Percentiles rank a stretch among this genome's conserved stretches.
phyloP scores from a whole-genome alignment of 2,797 vertebrate genomes.

The Gallirallus australis region DNA sequence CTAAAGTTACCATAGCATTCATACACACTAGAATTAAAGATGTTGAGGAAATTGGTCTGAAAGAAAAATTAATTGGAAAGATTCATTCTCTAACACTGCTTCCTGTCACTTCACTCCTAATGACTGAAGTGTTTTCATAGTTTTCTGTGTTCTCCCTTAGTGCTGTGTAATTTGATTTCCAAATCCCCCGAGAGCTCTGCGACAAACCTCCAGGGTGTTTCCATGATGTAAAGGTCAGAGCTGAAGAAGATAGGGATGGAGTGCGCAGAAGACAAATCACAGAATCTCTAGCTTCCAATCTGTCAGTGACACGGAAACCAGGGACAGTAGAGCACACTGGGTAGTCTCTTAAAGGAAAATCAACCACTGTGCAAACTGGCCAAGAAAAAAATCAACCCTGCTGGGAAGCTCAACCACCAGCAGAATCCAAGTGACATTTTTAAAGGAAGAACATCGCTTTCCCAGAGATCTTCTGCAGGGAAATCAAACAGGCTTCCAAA shows the following conservation, averaged over 20 bases:
- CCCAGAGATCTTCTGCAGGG: background rate
- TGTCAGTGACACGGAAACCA: background rate
- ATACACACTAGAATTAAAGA: background rate
- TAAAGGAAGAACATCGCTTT: background rate
- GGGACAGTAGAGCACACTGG: background rate
- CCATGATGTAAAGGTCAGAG: constrained; percentile 31
- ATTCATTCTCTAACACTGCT: background rate
- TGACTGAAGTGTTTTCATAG: constrained; percentile 39
- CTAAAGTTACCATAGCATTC: background rate
- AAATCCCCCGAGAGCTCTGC: background rate
- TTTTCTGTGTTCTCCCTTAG: constrained; percentile 1
- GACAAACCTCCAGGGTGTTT: constrained; percentile 37
- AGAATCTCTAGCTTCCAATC: background rate
- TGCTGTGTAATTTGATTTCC: constrained; percentile 12
- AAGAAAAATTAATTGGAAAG: constrained; percentile 42
- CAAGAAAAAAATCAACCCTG: background rate
- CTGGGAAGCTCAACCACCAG: background rate
- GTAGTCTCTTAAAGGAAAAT: background rate
- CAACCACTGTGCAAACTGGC: background rate
- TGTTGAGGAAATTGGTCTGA: background rate
- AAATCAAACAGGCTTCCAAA: background rate
- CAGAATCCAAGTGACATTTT: background rate
- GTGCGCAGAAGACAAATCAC: background rate
- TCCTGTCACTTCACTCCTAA: constrained; percentile 48
- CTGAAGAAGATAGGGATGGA: background rate